Base-by-base conservation (phyloP, 2,113 vertebrate genomes). In the Speoplatyrhinus poulsoni region DNA sequence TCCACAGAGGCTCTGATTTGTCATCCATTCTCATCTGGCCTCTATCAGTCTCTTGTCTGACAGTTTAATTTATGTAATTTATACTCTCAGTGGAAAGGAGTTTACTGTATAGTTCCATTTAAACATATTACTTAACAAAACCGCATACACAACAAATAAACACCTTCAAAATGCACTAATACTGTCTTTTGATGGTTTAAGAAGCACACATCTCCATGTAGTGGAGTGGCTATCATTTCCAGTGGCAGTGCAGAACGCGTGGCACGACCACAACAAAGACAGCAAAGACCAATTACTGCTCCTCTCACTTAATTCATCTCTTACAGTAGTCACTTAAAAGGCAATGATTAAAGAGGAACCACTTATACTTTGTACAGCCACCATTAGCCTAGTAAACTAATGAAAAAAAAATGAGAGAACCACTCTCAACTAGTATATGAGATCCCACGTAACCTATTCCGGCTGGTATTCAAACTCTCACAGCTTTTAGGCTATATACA, bases 61-160 rank as follows among this genome's bases (percentile, higher is more conserved):
- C 87, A 91, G 72, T 81, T 88, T 90, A 82, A 91, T 89, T 82
- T 79, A 54, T 85, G 77, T 89, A 80, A 82, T 89, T 87, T 77
- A 87, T 88, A 85, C 71, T 86, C 77, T 76, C 69, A 83, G 80
- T 86, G 89, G 81, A 91, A 89, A 90, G 83, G 75, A 62, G 12
- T 60, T 64, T 52, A 41, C 62, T 63, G 69, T 26, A 26, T 26
- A 26, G 1, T 26, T 26, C 62, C 79, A 62, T 79, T 49, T 53
- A 62, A 81, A 81, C 12, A 48, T 55, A 78, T 78, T 69, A 59
- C 33, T 55, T 17, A 12, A 33, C 52, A 65, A 64, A 70, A 47
- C 49, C 69, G 63, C 53, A 71, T 26, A 53, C 47, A 48, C 56
- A 15, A 8, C 69, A 53, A 26, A 26, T 50, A 69, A 50, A 76